A percentile compares a stretch with the other conserved stretches of the same genome.
Evolutionary conservation across 2,888 invertebrate species (phyloP).

Genomic region (Octonoba sinensis): DNA sequence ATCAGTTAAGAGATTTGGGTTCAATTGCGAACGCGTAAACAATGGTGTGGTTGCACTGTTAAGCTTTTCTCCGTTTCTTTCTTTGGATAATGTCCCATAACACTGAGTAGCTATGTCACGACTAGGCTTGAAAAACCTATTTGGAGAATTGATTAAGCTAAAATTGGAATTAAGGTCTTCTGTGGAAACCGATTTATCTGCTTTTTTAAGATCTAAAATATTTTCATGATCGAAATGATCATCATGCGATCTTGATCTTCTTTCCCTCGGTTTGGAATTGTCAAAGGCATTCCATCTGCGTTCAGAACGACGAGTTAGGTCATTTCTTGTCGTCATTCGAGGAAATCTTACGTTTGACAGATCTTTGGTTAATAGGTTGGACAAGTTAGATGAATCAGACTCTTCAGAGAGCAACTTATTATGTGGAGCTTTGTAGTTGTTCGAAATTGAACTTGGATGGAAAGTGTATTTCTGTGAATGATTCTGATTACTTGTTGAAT

Average conservation of each 20-base stretch:
- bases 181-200: conserved; percentile 45
- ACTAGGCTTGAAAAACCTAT: conserved; percentile 24
- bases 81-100: conserved; percentile 25
- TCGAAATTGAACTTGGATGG: too few relatives aligned
- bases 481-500: too few relatives aligned
- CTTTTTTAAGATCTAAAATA: conserved; percentile 21
- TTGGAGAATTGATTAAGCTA: neutral
- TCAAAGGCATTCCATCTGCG: conserved; percentile 7
- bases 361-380: too few relatives aligned
- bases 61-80: neutral
- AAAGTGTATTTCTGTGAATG: too few relatives aligned
- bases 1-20: too few relatives aligned
- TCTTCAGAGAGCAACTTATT: too few relatives aligned
- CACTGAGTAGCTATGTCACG: conserved; percentile 51
- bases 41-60: neutral
- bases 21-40: too few relatives aligned
- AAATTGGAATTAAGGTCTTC: conserved; percentile 25
- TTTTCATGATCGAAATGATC: conserved; percentile 28
- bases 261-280: conserved; percentile 11
- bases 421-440: too few relatives aligned
- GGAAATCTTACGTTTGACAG: conserved; percentile 1
- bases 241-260: conserved; percentile 39
- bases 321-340: conserved; percentile 22
- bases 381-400: too few relatives aligned
- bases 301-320: conserved; percentile 14